These are phyloP conservation scores for Ashinkailepas kermadecensis DNA, from an alignment of 2,888 invertebrate species.

Conservation along the genomic window DNA sequence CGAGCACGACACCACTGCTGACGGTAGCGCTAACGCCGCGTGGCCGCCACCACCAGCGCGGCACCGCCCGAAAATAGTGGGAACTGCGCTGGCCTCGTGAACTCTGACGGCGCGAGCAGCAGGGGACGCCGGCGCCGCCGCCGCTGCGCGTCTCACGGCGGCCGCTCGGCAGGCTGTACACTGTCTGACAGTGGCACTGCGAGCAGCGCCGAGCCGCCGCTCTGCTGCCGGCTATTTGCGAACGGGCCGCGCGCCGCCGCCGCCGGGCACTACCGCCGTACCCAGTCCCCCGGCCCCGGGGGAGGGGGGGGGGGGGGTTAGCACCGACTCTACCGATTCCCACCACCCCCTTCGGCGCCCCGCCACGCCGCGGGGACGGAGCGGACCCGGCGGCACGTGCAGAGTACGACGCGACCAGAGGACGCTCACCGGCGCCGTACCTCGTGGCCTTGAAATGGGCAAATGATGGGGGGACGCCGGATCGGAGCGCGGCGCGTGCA, in stretches of 20 bases:
- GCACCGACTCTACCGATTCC: no score
- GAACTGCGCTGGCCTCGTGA: background rate
- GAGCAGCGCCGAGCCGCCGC: slow-evolving; percentile 22
- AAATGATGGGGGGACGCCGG: no score
- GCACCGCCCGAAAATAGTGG: background rate
- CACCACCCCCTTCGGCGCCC: no score
- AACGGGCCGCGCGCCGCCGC: slow-evolving; percentile 1
- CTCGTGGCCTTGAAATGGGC: no score
- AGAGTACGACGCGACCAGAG: no score
- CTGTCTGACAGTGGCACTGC: background rate
- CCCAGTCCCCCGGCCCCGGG: no score
- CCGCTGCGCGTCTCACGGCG: background rate
- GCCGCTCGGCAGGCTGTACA: background rate
- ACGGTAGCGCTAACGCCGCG: background rate
- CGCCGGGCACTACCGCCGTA: background rate
- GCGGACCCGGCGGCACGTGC: no score
- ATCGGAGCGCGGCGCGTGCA: no score
- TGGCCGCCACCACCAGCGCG: background rate
- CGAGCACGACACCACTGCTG: background rate
- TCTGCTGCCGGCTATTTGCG: background rate
- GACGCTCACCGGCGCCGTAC: no score
- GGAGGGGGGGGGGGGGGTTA: no score
- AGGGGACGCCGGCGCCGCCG: background rate
- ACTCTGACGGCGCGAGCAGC: background rate
- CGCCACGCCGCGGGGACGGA: no score